Evolutionary conservation across 2,888 invertebrate genomes (phyloP), one percentile per base, ranked within the genome.

Genomic region (Philaethria dido): DNA sequence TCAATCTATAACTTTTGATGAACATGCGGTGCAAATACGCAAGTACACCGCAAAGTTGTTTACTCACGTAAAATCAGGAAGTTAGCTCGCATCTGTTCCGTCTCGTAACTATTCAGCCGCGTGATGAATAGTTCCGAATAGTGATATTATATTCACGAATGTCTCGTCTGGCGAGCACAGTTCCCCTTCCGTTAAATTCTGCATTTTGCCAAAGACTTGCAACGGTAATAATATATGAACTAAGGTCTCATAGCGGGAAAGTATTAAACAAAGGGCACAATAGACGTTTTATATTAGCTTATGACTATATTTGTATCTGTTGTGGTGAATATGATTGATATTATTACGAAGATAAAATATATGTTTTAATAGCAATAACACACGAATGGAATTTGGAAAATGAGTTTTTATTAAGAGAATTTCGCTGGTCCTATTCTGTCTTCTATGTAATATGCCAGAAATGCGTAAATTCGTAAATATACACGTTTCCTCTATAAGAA

Each of bases 101-200:
- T 60, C 64, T 64, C 60, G 59, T 55, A 55, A 55, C 60, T 64
- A 68, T 68, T 68, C 60, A 64, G 44, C 54, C 60, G 63, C 18
- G 60, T 68, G 64, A 60, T 68, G 54, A 64, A 68, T 68, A 71
- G 64, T 64, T 68, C 20, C 60, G 54, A 68, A 61, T 61, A 68
- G 64, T 68, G 64, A 68, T 72, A 70, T 72, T 73, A 75, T 73
- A 73, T 74, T 75, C 73, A 71, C 68, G 65, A 70, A 70, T 68
- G 67, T 69, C 72, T 72, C 68, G 67, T 63, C 62, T 72, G 70
- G 68, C 65, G 65, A 63, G 20, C 69, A 63, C 65, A 64, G 68
- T 59, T 39, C 45, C 61, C 57, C 62, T 64, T 44, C 14, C 54
- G 64, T 64, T 64, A 20, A 54, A 39, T 64, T 61, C 45, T 25